Conservation (phyloP, 2,797 vertebrate species). For the Anguilla anguilla region DNA sequence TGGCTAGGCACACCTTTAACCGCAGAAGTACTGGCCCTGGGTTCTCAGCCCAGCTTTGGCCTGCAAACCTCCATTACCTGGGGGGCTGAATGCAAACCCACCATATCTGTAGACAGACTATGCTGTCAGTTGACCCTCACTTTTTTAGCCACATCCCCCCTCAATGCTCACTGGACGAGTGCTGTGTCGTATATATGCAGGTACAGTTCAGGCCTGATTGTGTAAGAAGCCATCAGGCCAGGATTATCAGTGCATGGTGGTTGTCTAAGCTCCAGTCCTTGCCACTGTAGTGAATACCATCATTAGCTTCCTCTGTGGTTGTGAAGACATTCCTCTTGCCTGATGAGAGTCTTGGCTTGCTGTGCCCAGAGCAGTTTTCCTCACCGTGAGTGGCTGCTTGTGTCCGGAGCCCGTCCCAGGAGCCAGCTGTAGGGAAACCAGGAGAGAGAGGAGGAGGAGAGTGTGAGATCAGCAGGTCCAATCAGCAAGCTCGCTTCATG, state of each 20-base stretch:
- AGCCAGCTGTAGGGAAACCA: background rate
- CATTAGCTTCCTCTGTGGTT: slow-evolving; percentile 41
- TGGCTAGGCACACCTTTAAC: background rate
- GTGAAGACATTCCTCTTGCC: slow-evolving; percentile 22
- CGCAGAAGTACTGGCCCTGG: background rate
- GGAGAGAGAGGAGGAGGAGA: background rate
- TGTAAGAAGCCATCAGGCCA: slow-evolving; percentile 37
- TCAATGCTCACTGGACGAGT: background rate
- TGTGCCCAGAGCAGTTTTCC: slow-evolving; percentile 4
- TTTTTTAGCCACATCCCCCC: background rate
- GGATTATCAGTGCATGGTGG: slow-evolving; percentile 38
- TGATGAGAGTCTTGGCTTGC: slow-evolving; percentile 21
- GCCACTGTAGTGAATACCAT: slow-evolving; percentile 23
- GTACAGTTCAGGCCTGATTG: slow-evolving; percentile 34
- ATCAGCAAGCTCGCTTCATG: slow-evolving; percentile 36
- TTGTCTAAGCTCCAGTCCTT: slow-evolving; percentile 47
- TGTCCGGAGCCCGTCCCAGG: slow-evolving; percentile 4
- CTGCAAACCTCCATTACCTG: background rate
- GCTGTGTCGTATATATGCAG: slow-evolving; percentile 33
- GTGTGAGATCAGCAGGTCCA: background rate
- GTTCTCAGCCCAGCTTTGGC: slow-evolving; percentile 42
- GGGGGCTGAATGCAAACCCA: background rate
- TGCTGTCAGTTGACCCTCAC: background rate
- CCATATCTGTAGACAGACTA: background rate
- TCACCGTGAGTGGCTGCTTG: background rate